These are phyloP conservation scores for Spongia lamella DNA, from an alignment of 37 sponge, comb jelly and placozoan species.

Conservation along the genomic window DNA sequence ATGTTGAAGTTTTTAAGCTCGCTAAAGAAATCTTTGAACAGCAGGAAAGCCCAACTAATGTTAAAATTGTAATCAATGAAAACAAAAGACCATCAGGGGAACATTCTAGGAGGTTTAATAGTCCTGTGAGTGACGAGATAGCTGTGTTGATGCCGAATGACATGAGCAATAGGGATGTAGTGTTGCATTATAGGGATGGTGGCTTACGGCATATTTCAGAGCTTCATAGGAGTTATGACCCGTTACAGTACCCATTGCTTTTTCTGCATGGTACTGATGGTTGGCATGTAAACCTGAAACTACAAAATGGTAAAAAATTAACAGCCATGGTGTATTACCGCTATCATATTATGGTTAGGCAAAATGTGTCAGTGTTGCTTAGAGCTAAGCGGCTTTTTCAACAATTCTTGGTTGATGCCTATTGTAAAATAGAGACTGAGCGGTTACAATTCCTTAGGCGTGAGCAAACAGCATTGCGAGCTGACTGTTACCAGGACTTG, in stretches of 20 bases:
- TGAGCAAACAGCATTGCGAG: constrained; percentile 21
- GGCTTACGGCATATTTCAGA: constrained; percentile 1
- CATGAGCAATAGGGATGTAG: constrained; percentile 4
- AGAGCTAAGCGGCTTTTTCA: constrained; percentile 39
- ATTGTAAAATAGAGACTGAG: constrained; percentile 63
- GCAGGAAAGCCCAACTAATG: not conserved
- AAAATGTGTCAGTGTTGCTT: not conserved
- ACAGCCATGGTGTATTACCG: constrained; percentile 45
- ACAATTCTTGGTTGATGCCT: constrained; percentile 60
- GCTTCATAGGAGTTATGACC: constrained; percentile 13
- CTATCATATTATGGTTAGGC: constrained; percentile 46
- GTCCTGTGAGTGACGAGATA: constrained; percentile 24
- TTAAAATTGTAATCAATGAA: constrained; percentile 23
- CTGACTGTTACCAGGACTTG: constrained; percentile 34
- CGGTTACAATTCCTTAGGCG: constrained; percentile 10
- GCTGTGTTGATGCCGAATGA: constrained; percentile 26
- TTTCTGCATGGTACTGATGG: constrained; percentile 43
- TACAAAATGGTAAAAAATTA: constrained; percentile 32
- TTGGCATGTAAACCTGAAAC: constrained; percentile 12
- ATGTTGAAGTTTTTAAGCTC: not conserved
- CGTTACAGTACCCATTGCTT: constrained; percentile 39
- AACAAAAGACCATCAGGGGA: constrained; percentile 23
- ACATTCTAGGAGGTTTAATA: constrained; percentile 16
- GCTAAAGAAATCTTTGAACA: not conserved
- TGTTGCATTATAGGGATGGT: constrained; percentile 16